Evolutionary conservation across 1,140 invertebrate genomes (phyloP).

Genomic region (Phymastichus coffea): DNA sequence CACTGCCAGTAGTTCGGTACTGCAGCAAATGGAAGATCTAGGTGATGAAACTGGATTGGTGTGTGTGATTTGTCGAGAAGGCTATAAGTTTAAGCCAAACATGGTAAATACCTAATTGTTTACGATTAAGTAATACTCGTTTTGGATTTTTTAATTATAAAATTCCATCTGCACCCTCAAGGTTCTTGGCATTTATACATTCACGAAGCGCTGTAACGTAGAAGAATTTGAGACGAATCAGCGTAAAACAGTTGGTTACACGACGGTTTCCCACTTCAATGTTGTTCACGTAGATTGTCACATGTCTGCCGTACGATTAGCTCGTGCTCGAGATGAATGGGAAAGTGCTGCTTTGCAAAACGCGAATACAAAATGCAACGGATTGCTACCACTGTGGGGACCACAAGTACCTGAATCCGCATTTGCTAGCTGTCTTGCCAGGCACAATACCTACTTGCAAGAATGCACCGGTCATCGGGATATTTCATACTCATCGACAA

Average conservation of each 20-base stretch:
- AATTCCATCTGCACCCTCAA: constrained; percentile 30
- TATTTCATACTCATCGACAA: constrained; percentile 82
- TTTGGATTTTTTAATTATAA: constrained; percentile 3
- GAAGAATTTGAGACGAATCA: constrained; percentile 90
- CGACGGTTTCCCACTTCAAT: constrained; percentile 97
- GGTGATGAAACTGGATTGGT: constrained; percentile 94
- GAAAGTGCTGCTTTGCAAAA: constrained; percentile 96
- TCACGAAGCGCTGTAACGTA: constrained; percentile 92
- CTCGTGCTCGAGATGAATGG: constrained; percentile 89
- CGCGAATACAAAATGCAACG: constrained; percentile 96
- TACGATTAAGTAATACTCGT: constrained; percentile 2
- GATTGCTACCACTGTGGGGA: constrained; percentile 93
- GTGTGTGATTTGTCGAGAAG: constrained; percentile 97
- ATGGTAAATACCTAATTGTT: constrained; percentile 58
- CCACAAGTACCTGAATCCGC: constrained; percentile 92
- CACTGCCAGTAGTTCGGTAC: constrained; percentile 83
- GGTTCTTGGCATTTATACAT: constrained; percentile 95
- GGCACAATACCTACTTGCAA: constrained; percentile 84
- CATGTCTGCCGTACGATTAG: constrained; percentile 84
- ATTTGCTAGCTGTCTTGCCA: constrained; percentile 89
- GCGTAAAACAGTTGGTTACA: constrained; percentile 82
- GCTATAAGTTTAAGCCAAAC: constrained; percentile 91
- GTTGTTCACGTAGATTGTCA: constrained; percentile 98
- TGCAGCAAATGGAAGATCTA: constrained; percentile 92
- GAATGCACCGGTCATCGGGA: constrained; percentile 85